Base-by-base conservation (phyloP, 2,113 vertebrate species). In the Stomatorhinus ivindoensis region DNA sequence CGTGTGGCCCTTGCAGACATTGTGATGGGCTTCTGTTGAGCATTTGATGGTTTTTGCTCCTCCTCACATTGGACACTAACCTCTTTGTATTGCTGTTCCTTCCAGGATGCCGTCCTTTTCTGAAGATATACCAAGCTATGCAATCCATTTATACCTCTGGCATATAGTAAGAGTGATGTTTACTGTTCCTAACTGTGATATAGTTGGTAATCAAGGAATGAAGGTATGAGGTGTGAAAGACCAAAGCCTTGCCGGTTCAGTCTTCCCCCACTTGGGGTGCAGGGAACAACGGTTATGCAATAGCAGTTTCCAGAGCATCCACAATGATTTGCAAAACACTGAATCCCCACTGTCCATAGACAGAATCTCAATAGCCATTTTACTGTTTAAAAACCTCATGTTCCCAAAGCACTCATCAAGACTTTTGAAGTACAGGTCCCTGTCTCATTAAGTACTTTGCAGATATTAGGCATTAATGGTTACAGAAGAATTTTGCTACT, bases 81-180 rank as follows among this genome's bases (percentile, higher is more conserved):
- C 31, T 76, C 73, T 80, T 42, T 19, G 73, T 80, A 8, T 89
- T 31, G 3, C 5, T 90, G 44, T 73, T 42, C 19, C 94, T 19
- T 93, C 86, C 93, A 99, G 98, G 98, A 92, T 99, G 98, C 91
- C 97, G 98, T 82, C 98, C 98, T 6, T 99, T 99, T 91, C 97
- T 99, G 88, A 99, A 98, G 93, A 99, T 99, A 94, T 99, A 99
- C 96, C 98, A 99, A 94, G 97, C 98, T 92, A 99, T 99, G 98
- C 98, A 99, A 92, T 98, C 98, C 0, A 97, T 99, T 91, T 99
- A 99, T 95, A 99, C 98, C 1, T 99, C 98, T 76, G 98, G 98
- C 89, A 99, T 99, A 96, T 99, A 99, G 98, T 99, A 96, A 97
- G 97, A 84, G 24, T 27, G 1, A 4, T 39, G 11, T 51, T 58